A percentile compares a stretch with the other conserved stretches of the same genome.
Evolutionary conservation across 2,797 vertebrate genomes (phyloP).

Genomic region (Loris lydekkerianus): DNA sequence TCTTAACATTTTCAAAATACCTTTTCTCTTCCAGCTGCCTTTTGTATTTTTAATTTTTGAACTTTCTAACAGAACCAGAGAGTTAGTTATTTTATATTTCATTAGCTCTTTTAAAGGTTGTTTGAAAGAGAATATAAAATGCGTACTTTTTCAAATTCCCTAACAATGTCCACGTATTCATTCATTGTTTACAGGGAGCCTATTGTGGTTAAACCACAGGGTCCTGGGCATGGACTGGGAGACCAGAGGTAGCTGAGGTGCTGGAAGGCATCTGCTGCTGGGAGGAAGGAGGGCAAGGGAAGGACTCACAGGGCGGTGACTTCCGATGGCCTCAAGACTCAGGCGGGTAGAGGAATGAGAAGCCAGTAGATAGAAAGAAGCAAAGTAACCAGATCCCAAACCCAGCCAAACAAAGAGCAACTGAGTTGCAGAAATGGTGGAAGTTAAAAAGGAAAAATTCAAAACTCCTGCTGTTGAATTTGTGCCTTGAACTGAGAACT

Average conservation of each 20-base stretch:
- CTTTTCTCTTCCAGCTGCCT: conserved; percentile 17
- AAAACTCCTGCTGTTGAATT: conserved; percentile 16
- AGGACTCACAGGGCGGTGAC: conserved; percentile 65
- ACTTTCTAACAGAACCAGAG: neutral
- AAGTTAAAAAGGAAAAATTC: conserved; percentile 13
- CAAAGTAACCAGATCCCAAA: neutral
- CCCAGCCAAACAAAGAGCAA: conserved; percentile 1
- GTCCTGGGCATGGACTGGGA: neutral
- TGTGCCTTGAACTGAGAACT: conserved; percentile 7
- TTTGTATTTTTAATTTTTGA: neutral
- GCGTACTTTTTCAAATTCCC: neutral
- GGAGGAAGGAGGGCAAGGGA: neutral
- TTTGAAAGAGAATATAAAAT: conserved; percentile 22
- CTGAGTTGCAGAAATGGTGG: neutral
- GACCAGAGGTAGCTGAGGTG: neutral
- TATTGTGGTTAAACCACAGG: neutral
- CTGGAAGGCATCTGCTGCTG: conserved; percentile 11
- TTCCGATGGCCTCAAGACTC: conserved; percentile 43
- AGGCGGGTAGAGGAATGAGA: conserved; percentile 30
- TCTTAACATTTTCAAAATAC: conserved; percentile 60
- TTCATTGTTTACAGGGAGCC: neutral
- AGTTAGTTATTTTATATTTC: conserved; percentile 36
- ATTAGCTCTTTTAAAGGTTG: neutral
- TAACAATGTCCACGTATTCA: neutral
- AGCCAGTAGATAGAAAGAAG: neutral